Evolutionary conservation across 2,888 invertebrate genomes (phyloP), one percentile per base, ranked within the genome.

Genomic region (Leptura quadrifasciata): DNA sequence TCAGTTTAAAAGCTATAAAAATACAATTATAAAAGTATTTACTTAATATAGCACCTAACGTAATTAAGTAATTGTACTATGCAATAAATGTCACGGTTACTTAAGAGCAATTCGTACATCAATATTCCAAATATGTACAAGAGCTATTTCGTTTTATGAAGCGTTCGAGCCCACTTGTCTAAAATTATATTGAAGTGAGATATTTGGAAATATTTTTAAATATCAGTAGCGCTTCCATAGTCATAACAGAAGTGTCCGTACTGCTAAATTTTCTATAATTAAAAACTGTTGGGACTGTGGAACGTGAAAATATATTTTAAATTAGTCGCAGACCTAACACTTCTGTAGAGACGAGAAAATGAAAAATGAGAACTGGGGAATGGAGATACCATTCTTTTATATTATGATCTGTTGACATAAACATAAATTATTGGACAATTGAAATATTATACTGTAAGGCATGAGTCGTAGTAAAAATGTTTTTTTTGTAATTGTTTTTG

Each of bases 81-180:
- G 17, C 47, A 47, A 17, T 17, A 60, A 70, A 24, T 69, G 71
- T 71, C 61, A 61, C 27, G 39, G 71, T 71, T 57, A 24, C 35
- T 39, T 64, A 64, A 17, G 24, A 21, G 21, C 21, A 18, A 24
- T 10, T 9, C 17, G n/a, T 65, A 65, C n/a, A 15, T 6, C 10
- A 52, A 47, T 64, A 39, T 24, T 17, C 65, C 54, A 65, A 65
- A 65, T n/a, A 65, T 15, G 8, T 63, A 39, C 20, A 61, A n/a
- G 5, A 15, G n/a, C n/a, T 47, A 47, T 47, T 47, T 47, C 0
- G 15, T 47, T 5, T 6, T 12, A 39, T 39, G 3, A 12, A 15
- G 17, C 47, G n/a, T 2, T n/a, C n/a, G 12, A 2, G 47, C 47
- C n/a, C 47, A 47, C n/a, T 47, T 47, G 1, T 17, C 6, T 15